Conservation (phyloP, 2,797 vertebrate species). For the Acanthopagrus latus region DNA sequence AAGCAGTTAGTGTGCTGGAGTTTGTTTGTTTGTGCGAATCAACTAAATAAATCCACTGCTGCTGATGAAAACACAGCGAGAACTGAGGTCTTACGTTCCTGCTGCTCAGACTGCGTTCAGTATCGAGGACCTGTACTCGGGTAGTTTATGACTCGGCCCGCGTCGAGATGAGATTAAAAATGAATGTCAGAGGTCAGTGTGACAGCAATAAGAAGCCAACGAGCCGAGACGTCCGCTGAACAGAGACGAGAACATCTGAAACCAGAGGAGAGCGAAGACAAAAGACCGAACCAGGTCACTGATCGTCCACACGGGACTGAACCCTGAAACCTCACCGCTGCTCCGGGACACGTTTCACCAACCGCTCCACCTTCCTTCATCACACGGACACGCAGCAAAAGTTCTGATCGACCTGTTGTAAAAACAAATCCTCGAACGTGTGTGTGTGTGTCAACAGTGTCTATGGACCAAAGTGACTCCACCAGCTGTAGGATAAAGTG, state of each 20-base stretch:
- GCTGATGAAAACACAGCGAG: background rate
- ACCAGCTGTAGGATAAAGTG: too few species aligned
- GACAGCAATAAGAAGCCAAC: background rate
- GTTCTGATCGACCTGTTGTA: too few species aligned
- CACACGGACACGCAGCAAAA: too few species aligned
- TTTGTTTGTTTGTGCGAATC: background rate
- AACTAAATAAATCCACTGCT: background rate
- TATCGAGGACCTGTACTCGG: too few species aligned
- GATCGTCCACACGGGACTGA: background rate
- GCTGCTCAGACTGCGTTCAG: too few species aligned
- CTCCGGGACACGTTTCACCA: background rate
- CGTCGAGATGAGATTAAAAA: conserved; percentile 18
- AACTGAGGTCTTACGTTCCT: background rate
- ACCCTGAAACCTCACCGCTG: background rate
- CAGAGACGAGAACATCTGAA: conserved; percentile 28
- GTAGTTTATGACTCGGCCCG: too few species aligned
- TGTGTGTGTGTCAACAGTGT: too few species aligned
- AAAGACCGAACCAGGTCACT: conserved; percentile 24
- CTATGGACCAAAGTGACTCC: too few species aligned
- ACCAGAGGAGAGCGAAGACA: conserved; percentile 15
- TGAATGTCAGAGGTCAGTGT: background rate
- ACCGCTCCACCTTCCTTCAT: background rate
- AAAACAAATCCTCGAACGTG: too few species aligned
- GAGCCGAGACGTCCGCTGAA: conserved; percentile 7
- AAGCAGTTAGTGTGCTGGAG: background rate